Evolutionary conservation across 1,140 invertebrate species (phyloP).

Genomic region (Metopolophium dirhodum): DNA sequence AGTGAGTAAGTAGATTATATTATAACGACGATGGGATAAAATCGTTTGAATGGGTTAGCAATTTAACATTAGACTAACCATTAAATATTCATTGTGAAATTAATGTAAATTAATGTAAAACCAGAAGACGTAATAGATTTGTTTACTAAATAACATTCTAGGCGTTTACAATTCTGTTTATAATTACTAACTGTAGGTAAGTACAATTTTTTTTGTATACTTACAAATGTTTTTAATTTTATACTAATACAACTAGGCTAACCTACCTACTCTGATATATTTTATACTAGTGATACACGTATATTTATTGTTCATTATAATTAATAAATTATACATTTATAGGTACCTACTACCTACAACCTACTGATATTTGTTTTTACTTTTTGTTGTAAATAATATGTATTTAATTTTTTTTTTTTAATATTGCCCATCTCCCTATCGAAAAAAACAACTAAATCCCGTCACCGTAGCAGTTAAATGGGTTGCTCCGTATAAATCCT

Average conservation of each 20-base stretch:
- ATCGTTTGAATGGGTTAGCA: background rate
- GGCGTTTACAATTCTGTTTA: background rate
- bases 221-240: background rate
- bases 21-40: background rate
- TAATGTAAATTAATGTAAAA: background rate
- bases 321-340: too few relatives aligned
- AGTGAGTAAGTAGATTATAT: too few relatives aligned
- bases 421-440: too few relatives aligned
- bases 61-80: background rate
- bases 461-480: too few relatives aligned
- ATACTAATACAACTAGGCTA: too few relatives aligned
- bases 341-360: too few relatives aligned
- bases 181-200: background rate
- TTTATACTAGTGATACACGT: background rate
- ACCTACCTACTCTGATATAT: background rate
- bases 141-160: background rate
- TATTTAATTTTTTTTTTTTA: too few relatives aligned
- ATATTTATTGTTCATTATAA: too few relatives aligned
- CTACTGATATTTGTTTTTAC: too few relatives aligned
- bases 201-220: background rate
- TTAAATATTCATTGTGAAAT: conserved; percentile 7
- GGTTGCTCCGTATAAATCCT: too few relatives aligned
- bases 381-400: too few relatives aligned
- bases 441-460: too few relatives aligned
- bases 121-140: background rate